Conservation (phyloP, 1,140 invertebrate species). For the Drosophila malerkotliana region DNA sequence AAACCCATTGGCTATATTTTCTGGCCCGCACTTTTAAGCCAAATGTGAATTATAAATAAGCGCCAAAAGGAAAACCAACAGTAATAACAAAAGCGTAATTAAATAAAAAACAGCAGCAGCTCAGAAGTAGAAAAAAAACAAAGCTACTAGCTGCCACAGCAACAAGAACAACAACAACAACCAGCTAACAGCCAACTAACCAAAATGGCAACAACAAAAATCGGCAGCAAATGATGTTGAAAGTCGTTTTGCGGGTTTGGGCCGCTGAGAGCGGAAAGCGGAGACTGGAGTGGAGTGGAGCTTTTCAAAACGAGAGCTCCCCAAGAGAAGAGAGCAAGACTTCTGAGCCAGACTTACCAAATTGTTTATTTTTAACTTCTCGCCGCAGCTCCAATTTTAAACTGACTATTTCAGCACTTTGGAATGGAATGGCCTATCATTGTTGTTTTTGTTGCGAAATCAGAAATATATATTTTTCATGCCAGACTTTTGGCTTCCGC, state of each 20-base stretch:
- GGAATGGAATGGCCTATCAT: slow-evolving; percentile 14
- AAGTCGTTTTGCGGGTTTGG: slow-evolving; percentile 83
- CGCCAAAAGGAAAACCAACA: slow-evolving; percentile 18
- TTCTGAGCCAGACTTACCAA: slow-evolving; percentile 41
- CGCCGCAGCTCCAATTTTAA: slow-evolving; percentile 42
- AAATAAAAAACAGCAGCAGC: slow-evolving; percentile 51
- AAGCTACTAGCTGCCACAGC: slow-evolving; percentile 5
- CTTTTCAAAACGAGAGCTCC: slow-evolving; percentile 1
- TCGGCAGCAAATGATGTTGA: slow-evolving; percentile 71
- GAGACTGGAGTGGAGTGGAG: slow-evolving; percentile 12
- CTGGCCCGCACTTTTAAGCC: slow-evolving; percentile 18
- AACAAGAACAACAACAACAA: slow-evolving; percentile 13
- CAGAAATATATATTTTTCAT: slow-evolving; percentile 10
- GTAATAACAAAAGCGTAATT: slow-evolving; percentile 67
- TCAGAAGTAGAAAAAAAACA: slow-evolving; percentile 33
- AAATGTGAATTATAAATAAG: slow-evolving; percentile 61
- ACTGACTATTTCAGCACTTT: slow-evolving; percentile 55
- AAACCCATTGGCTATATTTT: slow-evolving; percentile 20
- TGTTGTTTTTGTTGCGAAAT: slow-evolving; percentile 27
- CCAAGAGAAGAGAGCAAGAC: not conserved
- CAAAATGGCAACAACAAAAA: slow-evolving; percentile 22
- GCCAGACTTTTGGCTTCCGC: slow-evolving; percentile 39
- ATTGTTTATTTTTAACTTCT: slow-evolving; percentile 47
- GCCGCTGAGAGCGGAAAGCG: slow-evolving; percentile 38
- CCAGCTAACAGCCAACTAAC: slow-evolving; percentile 3